These are phyloP conservation scores for Oasisia sp. DNA, from an alignment of 2,888 invertebrate genomes.

Conservation along the genomic window DNA sequence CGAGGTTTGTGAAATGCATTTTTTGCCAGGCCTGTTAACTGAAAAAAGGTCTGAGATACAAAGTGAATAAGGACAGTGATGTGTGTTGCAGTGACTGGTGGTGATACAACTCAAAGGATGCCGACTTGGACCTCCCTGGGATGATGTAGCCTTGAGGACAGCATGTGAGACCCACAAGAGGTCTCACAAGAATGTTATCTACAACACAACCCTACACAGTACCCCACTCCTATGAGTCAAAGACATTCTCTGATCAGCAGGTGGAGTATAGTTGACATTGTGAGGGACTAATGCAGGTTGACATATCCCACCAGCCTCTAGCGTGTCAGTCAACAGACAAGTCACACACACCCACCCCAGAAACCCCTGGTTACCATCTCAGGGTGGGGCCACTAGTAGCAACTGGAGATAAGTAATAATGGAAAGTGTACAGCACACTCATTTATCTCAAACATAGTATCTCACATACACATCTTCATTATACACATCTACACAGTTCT, in stretches of 20 bases:
- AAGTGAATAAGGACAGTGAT: not conserved
- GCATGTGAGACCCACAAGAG: not conserved
- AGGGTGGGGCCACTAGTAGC: not conserved
- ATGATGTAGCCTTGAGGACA: not conserved
- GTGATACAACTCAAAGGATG: not conserved
- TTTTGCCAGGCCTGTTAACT: not conserved
- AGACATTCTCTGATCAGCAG: constrained; percentile 4
- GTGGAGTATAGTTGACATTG: not conserved
- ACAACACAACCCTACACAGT: not conserved
- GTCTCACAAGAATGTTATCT: not conserved
- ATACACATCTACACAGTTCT: too few relatives aligned
- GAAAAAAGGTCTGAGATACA: too few relatives aligned
- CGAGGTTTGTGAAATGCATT: not conserved
- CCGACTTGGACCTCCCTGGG: not conserved
- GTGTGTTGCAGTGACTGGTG: not conserved
- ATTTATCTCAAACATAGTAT: too few relatives aligned
- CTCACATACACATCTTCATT: too few relatives aligned
- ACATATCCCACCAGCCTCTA: not conserved
- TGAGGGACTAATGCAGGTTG: not conserved
- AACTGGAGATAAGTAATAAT: not conserved
- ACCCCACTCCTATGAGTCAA: not conserved
- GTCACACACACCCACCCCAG: not conserved
- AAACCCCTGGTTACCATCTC: not conserved
- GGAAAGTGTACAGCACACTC: too few relatives aligned
- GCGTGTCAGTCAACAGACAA: not conserved